phyloP scores from a whole-genome alignment of 2,113 vertebrate species.

The Bubalus kerabau region DNA sequence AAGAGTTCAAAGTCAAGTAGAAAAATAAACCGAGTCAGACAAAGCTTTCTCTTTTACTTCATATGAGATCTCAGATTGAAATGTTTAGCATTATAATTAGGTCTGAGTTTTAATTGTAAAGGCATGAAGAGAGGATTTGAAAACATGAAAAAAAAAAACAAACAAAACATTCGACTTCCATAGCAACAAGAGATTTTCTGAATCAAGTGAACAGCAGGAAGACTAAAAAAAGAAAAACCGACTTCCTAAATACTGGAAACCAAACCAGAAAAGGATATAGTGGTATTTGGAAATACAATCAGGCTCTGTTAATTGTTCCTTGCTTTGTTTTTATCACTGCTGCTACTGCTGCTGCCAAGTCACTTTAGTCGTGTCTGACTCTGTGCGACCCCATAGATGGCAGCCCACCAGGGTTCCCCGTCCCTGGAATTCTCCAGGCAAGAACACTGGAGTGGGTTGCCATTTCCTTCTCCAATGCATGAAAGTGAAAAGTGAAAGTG shows the following conservation, averaged over 20 bases:
- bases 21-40: conserved; percentile 4
- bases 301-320: background rate
- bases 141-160: conserved; percentile 27
- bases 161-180: background rate
- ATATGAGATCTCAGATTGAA: background rate
- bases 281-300: conserved; percentile 8
- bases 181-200: conserved; percentile 57
- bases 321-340: conserved; percentile 11
- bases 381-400: too few species aligned
- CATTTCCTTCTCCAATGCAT: too few species aligned
- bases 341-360: too few species aligned
- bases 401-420: too few species aligned
- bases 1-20: conserved; percentile 33
- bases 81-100: conserved; percentile 48
- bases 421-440: too few species aligned
- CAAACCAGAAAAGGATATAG: background rate
- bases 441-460: too few species aligned
- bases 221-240: background rate
- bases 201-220: conserved; percentile 26
- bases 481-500: too few species aligned
- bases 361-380: too few species aligned
- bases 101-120: conserved; percentile 51
- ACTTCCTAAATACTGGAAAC: conserved; percentile 8
- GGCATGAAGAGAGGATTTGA: conserved; percentile 38
- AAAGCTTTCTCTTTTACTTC: conserved; percentile 32